phyloP scores from a whole-genome alignment of 2,113 vertebrate genomes.

The Bucco capensis region DNA sequence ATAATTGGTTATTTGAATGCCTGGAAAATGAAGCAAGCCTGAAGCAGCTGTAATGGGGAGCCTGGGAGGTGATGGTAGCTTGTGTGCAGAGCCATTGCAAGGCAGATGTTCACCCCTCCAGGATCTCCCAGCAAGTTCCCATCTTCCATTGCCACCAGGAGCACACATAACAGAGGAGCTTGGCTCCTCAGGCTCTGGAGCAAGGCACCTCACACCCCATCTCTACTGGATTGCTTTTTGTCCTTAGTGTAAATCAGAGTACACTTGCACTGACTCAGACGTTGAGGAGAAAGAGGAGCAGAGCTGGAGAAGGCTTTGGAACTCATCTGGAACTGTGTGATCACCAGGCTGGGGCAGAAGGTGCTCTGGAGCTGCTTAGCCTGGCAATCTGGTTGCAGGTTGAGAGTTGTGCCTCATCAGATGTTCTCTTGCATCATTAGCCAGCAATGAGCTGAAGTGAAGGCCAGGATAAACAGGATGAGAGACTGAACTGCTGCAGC shows the following conservation, averaged over 20 bases:
- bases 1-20: not conserved
- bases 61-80: not conserved
- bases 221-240: too few relatives aligned
- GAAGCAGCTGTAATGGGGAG: not conserved
- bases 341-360: not conserved
- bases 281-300: too few relatives aligned
- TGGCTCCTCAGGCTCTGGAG: too few relatives aligned
- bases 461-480: conserved; percentile 36
- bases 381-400: not conserved
- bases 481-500: not conserved
- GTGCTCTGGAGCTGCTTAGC: not conserved
- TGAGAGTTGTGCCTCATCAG: not conserved
- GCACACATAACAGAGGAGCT: too few relatives aligned
- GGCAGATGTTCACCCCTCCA: not conserved
- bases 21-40: not conserved
- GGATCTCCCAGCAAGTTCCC: too few relatives aligned
- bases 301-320: too few relatives aligned
- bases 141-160: too few relatives aligned
- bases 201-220: too few relatives aligned
- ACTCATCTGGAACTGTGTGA: not conserved
- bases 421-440: conserved; percentile 16
- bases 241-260: too few relatives aligned
- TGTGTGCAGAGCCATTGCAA: not conserved
- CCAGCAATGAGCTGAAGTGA: not conserved
- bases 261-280: too few relatives aligned